phyloP scores from a whole-genome alignment of 2,797 vertebrate species.

The Urocyon cinereoargenteus region DNA sequence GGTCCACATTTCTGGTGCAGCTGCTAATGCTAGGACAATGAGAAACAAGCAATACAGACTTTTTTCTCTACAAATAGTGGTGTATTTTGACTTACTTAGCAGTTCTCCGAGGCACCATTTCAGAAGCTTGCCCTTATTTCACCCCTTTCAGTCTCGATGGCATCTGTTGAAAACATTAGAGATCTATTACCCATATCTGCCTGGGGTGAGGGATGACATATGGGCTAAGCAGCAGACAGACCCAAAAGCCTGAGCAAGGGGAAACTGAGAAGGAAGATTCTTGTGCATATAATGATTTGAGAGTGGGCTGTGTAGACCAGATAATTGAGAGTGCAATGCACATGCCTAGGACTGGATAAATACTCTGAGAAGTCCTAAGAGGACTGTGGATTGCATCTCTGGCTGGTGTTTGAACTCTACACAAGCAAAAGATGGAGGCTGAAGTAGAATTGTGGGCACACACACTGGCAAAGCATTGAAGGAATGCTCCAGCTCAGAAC shows the following conservation, averaged over 20 bases:
- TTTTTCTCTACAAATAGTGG: neutral
- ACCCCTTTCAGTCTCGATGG: neutral
- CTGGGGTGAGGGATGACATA: neutral
- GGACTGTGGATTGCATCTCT: neutral
- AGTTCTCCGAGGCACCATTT: neutral
- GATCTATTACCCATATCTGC: neutral
- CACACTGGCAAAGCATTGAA: neutral
- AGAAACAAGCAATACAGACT: neutral
- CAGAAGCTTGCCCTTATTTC: neutral
- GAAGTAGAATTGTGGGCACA: neutral
- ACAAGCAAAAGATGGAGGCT: neutral
- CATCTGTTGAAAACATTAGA: neutral
- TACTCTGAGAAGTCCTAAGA: neutral
- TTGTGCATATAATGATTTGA: neutral
- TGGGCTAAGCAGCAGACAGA: neutral
- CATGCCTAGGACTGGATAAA: neutral
- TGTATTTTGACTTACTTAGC: neutral
- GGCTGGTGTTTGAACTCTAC: neutral
- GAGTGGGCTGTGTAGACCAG: neutral
- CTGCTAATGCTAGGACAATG: neutral
- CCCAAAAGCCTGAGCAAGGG: neutral
- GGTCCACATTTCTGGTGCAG: neutral
- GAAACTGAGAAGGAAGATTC: neutral
- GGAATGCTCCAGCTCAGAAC: neutral
- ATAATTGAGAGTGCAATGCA: neutral